phyloP scores from a whole-genome alignment of 2,888 invertebrate genomes.

The Eupelmus urozonus region DNA sequence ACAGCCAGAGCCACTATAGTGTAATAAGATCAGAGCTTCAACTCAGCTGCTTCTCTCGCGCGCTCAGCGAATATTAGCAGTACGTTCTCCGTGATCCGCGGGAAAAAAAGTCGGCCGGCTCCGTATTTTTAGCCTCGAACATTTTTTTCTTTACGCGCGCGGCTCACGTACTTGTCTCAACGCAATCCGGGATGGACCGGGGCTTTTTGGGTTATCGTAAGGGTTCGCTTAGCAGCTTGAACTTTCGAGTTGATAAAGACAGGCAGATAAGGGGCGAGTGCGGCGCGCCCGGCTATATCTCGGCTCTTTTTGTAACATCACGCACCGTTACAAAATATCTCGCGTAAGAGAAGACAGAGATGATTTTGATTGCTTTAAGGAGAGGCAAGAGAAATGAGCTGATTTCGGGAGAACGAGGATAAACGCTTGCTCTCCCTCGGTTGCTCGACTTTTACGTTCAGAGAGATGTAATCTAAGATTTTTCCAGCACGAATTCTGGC shows the following conservation, averaged over 20 bases:
- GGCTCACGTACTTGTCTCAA: too few species aligned
- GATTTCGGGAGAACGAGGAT: too few species aligned
- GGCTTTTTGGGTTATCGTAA: constrained; percentile 67
- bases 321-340: constrained; percentile 31
- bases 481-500: too few species aligned
- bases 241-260: constrained; percentile 66
- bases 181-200: neutral
- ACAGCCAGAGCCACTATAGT: constrained; percentile 23
- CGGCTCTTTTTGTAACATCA: constrained; percentile 33
- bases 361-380: constrained; percentile 23
- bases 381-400: too few species aligned
- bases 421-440: too few species aligned
- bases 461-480: too few species aligned
- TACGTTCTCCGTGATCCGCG: too few species aligned
- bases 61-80: constrained; percentile 35
- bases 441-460: too few species aligned
- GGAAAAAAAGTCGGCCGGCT: neutral
- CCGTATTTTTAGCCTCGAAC: too few species aligned
- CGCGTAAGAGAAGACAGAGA: constrained; percentile 14
- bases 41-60: constrained; percentile 32
- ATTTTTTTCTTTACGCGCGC: neutral
- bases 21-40: constrained; percentile 46
- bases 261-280: constrained; percentile 16
- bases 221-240: constrained; percentile 67
- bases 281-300: neutral